These are phyloP conservation scores for Cyclophora punctaria DNA, from an alignment of 2,888 invertebrate species.

Conservation along the genomic window DNA sequence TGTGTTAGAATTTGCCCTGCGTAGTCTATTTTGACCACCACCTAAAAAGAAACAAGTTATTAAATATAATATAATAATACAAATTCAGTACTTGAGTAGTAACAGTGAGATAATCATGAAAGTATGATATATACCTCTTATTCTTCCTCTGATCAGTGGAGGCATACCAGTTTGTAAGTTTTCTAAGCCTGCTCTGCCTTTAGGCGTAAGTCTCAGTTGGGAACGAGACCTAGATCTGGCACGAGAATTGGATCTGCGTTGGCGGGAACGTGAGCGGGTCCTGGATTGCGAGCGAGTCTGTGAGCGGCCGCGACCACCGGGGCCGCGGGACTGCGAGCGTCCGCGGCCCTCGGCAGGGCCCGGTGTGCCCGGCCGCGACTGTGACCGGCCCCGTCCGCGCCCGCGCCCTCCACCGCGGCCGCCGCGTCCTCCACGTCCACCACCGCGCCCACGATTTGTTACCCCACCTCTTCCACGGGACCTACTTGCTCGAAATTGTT, in stretches of 20 bases:
- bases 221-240: slow-evolving; percentile 51
- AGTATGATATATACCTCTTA: slow-evolving; percentile 22
- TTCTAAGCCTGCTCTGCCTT: slow-evolving; percentile 58
- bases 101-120: too few species aligned
- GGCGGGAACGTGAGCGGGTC: slow-evolving; percentile 34
- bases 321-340: slow-evolving; percentile 37
- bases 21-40: slow-evolving; percentile 41
- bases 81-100: background rate
- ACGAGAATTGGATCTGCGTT: slow-evolving; percentile 40
- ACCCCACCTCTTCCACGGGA: slow-evolving; percentile 48
- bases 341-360: slow-evolving; percentile 21
- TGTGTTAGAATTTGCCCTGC: slow-evolving; percentile 44
- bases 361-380: slow-evolving; percentile 32
- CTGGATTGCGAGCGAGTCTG: slow-evolving; percentile 36
- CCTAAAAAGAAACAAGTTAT: slow-evolving; percentile 28
- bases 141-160: slow-evolving; percentile 38
- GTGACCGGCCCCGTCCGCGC: slow-evolving; percentile 30
- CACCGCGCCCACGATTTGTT: slow-evolving; percentile 17
- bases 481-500: slow-evolving; percentile 46
- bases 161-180: slow-evolving; percentile 41
- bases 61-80: background rate
- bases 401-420: slow-evolving; percentile 28
- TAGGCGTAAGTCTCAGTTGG: slow-evolving; percentile 51
- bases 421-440: slow-evolving; percentile 19
- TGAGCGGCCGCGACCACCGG: slow-evolving; percentile 36